Evolutionary conservation across 92 coral and sea anemone species (phyloP).

Genomic region (Porites rus): DNA sequence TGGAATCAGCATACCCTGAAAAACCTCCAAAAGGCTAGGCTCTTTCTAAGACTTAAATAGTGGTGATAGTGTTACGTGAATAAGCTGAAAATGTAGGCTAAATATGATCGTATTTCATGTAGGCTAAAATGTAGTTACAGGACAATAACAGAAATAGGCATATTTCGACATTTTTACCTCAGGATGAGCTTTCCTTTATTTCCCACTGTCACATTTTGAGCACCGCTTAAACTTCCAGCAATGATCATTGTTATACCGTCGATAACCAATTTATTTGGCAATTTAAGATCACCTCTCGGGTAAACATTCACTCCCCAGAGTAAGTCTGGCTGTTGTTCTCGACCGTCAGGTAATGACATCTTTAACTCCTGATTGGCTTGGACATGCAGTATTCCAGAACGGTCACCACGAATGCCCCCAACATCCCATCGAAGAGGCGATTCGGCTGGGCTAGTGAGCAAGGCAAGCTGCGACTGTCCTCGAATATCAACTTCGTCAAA

Average conservation of each 20-base stretch:
- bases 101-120: too few relatives aligned
- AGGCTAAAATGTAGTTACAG: too few relatives aligned
- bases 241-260: slow-evolving; percentile 93
- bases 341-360: slow-evolving; percentile 67
- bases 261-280: slow-evolving; percentile 80
- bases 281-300: slow-evolving; percentile 84
- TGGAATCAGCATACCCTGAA: too few relatives aligned
- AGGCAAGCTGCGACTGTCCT: slow-evolving; percentile 91
- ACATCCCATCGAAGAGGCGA: slow-evolving; percentile 85
- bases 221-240: slow-evolving; percentile 97
- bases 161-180: slow-evolving; percentile 50
- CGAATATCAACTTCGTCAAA: slow-evolving; percentile 89
- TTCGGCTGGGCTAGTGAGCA: slow-evolving; percentile 75
- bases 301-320: slow-evolving; percentile 96
- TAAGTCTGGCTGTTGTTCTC: slow-evolving; percentile 65
- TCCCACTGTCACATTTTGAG: slow-evolving; percentile 95
- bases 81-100: too few relatives aligned
- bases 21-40: too few relatives aligned
- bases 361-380: slow-evolving; percentile 80
- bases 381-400: slow-evolving; percentile 93
- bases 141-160: too few relatives aligned
- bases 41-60: too few relatives aligned
- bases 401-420: slow-evolving; percentile 90
- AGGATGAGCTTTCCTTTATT: slow-evolving; percentile 90
- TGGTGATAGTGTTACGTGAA: too few relatives aligned